Percentiles rank a stretch among this genome's conserved stretches.
These are phyloP conservation scores for Calyptomena viridis DNA, from an alignment of 2,113 vertebrate genomes.

Conservation along the genomic window DNA sequence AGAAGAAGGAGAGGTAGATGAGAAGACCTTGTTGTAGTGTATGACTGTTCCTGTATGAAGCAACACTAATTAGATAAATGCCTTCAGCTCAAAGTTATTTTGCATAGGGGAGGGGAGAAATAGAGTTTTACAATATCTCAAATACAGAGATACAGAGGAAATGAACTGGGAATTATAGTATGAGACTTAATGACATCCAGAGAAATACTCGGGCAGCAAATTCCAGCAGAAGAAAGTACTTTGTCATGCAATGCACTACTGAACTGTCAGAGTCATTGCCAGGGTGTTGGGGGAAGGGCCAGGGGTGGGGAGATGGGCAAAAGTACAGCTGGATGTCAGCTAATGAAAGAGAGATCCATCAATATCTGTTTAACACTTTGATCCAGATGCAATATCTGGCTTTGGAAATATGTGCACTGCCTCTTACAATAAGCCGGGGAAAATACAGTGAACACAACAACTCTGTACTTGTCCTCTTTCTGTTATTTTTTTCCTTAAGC, in stretches of 20 bases:
- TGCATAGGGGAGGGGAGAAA: background rate
- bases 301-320: background rate
- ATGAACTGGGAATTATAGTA: background rate
- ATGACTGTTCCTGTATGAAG: background rate
- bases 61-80: background rate
- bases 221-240: background rate
- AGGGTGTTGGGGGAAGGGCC: background rate
- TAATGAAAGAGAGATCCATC: background rate
- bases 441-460: background rate
- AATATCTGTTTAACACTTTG: slow-evolving; percentile 22
- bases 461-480: background rate
- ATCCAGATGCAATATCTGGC: background rate
- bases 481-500: background rate
- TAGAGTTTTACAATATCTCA: background rate
- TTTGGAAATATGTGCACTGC: background rate
- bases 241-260: background rate
- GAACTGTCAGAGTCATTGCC: background rate
- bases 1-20: background rate
- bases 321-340: background rate
- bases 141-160: background rate
- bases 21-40: background rate
- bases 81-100: background rate
- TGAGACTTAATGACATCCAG: background rate
- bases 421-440: background rate
- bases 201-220: background rate